Conservation (phyloP, 2,113 vertebrate species). For the Chitala chitala region DNA sequence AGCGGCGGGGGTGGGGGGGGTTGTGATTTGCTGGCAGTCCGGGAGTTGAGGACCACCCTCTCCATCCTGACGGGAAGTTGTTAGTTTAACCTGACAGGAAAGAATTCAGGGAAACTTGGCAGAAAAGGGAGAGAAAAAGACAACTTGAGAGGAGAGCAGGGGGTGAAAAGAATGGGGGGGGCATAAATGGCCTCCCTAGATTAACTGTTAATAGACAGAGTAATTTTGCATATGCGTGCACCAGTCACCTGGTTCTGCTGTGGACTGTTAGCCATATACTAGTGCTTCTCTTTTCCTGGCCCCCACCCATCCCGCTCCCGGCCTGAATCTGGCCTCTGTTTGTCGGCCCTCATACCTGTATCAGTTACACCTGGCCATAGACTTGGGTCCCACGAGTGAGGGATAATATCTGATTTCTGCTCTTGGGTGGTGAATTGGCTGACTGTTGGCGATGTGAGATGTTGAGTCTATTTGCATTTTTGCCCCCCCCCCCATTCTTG, state of each 20-base stretch:
- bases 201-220: slow-evolving; percentile 64
- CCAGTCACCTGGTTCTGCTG: slow-evolving; percentile 21
- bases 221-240: slow-evolving; percentile 32
- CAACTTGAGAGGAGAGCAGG: slow-evolving; percentile 36
- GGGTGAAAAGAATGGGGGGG: slow-evolving; percentile 42
- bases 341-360: slow-evolving; percentile 50
- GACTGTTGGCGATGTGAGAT: background rate
- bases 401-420: slow-evolving; percentile 7
- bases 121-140: slow-evolving; percentile 38
- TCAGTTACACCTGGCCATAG: slow-evolving; percentile 64
- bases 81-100: slow-evolving; percentile 83
- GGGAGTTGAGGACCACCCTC: slow-evolving; percentile 58
- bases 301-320: background rate
- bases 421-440: background rate
- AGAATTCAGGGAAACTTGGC: slow-evolving; percentile 69
- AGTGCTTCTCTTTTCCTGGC: slow-evolving; percentile 6
- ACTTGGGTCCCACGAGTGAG: slow-evolving; percentile 35
- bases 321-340: background rate
- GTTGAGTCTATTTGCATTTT: too few relatives aligned
- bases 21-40: slow-evolving; percentile 44
- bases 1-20: slow-evolving; percentile 26
- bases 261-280: slow-evolving; percentile 29
- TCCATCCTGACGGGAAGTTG: slow-evolving; percentile 76
- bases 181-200: slow-evolving; percentile 45
- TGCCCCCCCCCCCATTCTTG: background rate